Percentiles rank a stretch among this genome's conserved stretches.
phyloP scores from a whole-genome alignment of 2,888 invertebrate genomes.

The Lathronympha strigana region DNA sequence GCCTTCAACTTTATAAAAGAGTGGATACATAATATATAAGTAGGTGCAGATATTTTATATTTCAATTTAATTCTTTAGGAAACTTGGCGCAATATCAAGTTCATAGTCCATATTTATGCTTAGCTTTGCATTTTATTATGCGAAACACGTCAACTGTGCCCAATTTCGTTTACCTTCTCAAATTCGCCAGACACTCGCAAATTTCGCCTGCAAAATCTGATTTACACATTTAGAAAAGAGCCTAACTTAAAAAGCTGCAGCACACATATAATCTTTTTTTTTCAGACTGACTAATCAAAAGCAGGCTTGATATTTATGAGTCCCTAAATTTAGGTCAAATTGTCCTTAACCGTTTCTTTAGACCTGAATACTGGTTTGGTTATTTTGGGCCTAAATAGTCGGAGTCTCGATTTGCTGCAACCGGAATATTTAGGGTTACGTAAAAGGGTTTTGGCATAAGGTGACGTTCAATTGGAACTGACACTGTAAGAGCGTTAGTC shows the following conservation, averaged over 20 bases:
- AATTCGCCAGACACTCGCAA: constrained; percentile 22
- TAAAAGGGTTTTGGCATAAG: too few species aligned
- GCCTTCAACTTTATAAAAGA: background rate
- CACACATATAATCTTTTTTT: too few species aligned
- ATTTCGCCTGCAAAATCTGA: constrained; percentile 28
- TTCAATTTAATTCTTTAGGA: constrained; percentile 16
- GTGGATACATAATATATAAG: background rate
- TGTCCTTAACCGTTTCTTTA: constrained; percentile 49
- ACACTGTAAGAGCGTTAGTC: too few species aligned
- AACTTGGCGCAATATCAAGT: constrained; percentile 7
- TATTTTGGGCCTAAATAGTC: constrained; percentile 48
- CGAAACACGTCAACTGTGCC: constrained; percentile 28
- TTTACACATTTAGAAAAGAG: background rate
- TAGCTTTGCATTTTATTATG: constrained; percentile 21
- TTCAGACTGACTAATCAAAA: constrained; percentile 42
- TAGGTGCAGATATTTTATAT: background rate
- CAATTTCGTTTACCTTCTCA: constrained; percentile 26
- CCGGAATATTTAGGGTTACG: constrained; percentile 15
- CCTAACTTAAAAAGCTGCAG: too few species aligned
- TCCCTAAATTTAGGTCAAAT: constrained; percentile 56
- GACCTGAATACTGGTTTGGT: constrained; percentile 49
- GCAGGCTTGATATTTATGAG: constrained; percentile 57
- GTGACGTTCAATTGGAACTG: too few species aligned
- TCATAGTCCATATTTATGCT: constrained; percentile 19
- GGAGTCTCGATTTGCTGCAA: constrained; percentile 5